A percentile compares a stretch with the other conserved stretches of the same genome.
These are phyloP conservation scores for Sceloporus tristichus DNA, from an alignment of 2,113 vertebrate genomes.

Conservation along the genomic window DNA sequence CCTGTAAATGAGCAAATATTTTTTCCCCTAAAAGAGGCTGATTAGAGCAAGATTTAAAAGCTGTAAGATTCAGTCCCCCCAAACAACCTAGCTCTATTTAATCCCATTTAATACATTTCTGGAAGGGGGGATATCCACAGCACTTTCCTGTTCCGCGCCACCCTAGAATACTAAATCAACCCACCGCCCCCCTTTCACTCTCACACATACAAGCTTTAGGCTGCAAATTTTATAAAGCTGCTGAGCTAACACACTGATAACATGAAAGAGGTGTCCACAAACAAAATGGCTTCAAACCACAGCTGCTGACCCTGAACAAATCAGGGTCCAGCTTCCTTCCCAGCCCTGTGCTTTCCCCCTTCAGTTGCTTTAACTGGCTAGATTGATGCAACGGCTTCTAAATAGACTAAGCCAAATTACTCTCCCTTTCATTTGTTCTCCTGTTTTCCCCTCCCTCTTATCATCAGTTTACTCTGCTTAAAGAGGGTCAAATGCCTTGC, in stretches of 20 bases:
- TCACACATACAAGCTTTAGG: slow-evolving; percentile 64
- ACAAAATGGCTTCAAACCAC: slow-evolving; percentile 81
- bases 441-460: slow-evolving; percentile 53
- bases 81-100: too few relatives aligned
- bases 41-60: slow-evolving; percentile 40
- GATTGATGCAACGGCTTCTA: slow-evolving; percentile 73
- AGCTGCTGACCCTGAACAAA: slow-evolving; percentile 82
- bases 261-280: slow-evolving; percentile 80
- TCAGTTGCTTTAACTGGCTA: slow-evolving; percentile 74
- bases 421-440: slow-evolving; percentile 14
- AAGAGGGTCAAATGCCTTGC: slow-evolving; percentile 44
- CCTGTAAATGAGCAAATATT: not conserved
- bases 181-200: not conserved
- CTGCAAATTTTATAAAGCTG: slow-evolving; percentile 76
- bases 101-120: too few relatives aligned
- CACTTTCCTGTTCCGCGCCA: not conserved
- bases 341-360: slow-evolving; percentile 68
- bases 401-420: slow-evolving; percentile 59
- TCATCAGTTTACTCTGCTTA: slow-evolving; percentile 62
- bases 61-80: too few relatives aligned
- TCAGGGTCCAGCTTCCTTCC: slow-evolving; percentile 76
- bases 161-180: not conserved
- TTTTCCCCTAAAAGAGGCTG: slow-evolving; percentile 39
- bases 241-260: slow-evolving; percentile 78
- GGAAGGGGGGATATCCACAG: not conserved